A percentile compares a stretch with the other conserved stretches of the same genome.
phyloP scores from a whole-genome alignment of 1,140 invertebrate genomes.

The Thalassaphorura encarpata region DNA sequence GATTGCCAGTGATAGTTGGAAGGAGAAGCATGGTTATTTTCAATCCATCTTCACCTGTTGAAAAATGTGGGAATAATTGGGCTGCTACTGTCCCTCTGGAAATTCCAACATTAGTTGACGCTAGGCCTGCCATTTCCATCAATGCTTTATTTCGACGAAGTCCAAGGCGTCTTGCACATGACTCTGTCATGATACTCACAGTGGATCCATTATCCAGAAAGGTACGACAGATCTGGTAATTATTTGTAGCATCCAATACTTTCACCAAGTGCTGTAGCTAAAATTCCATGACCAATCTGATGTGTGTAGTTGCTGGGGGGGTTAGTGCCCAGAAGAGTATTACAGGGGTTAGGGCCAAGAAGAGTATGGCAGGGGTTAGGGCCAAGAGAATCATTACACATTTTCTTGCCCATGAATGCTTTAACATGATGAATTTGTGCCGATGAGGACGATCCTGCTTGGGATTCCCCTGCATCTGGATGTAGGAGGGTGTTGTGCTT shows the following conservation, averaged over 20 bases:
- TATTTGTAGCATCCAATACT: background rate
- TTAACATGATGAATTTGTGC: background rate
- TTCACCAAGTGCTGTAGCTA: background rate
- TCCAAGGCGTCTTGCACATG: background rate
- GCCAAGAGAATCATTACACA: background rate
- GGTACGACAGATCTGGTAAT: background rate
- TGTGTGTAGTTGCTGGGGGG: background rate
- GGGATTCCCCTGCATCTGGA: background rate
- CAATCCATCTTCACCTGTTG: background rate
- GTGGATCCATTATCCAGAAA: background rate
- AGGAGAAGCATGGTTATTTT: background rate
- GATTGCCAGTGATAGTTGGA: background rate
- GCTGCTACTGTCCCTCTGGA: background rate
- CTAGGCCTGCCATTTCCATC: background rate
- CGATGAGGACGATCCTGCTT: background rate
- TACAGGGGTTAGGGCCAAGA: background rate
- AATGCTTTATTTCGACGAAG: background rate
- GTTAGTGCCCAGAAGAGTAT: background rate
- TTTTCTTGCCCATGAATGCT: too few species aligned
- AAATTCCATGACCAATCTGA: background rate
- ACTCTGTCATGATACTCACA: background rate
- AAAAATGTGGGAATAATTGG: background rate
- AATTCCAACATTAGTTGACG: background rate
- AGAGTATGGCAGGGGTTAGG: background rate
- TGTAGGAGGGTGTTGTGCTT: conserved; percentile 1